These are phyloP conservation scores for Entomyzon cyanotis DNA, from an alignment of 2,113 vertebrate genomes.

Conservation along the genomic window DNA sequence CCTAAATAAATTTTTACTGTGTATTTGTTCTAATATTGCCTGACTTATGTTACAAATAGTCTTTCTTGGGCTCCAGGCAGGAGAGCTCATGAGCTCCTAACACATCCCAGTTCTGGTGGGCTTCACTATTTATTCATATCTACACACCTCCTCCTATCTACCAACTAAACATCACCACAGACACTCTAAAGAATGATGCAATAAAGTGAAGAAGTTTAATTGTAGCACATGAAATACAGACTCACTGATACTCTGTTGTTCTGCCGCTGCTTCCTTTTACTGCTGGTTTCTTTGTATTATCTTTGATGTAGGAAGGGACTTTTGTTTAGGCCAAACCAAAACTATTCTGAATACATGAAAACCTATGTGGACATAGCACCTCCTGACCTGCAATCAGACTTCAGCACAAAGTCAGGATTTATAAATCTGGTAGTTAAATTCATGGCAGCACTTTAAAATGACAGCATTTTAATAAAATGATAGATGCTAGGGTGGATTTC, in stretches of 20 bases:
- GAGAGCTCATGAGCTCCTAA: not conserved
- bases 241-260: not conserved
- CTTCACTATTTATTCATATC: not conserved
- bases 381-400: not conserved
- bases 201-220: not conserved
- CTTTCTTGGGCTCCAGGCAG: not conserved
- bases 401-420: not conserved
- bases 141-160: not conserved
- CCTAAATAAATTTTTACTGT: not conserved
- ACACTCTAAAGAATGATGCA: not conserved
- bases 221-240: not conserved
- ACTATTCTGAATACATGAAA: not conserved
- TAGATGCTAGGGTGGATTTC: not conserved
- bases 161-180: not conserved
- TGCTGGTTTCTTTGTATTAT: not conserved
- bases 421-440: not conserved
- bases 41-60: not conserved
- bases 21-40: not conserved
- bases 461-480: not conserved
- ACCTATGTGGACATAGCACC: not conserved
- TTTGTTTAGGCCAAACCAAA: too few species aligned
- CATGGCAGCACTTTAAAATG: not conserved
- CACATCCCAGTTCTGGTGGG: not conserved
- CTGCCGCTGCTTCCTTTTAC: not conserved
- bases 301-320: too few species aligned